Base-by-base conservation (phyloP, 2,113 vertebrate genomes). In the Corythoichthys intestinalis region DNA sequence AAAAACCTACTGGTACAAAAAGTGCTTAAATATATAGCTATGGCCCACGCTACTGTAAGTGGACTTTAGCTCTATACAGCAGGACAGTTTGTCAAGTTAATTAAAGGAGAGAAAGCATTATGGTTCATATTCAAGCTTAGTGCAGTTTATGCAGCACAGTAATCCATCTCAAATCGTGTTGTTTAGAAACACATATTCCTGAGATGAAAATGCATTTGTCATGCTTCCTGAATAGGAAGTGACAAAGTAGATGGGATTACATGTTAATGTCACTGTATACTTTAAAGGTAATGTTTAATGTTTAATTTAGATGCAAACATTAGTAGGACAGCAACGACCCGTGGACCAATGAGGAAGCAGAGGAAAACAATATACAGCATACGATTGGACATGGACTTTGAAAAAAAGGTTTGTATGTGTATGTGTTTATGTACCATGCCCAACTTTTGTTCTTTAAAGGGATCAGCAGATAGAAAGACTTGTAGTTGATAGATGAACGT, bases 221-320 rank as follows among this genome's bases (percentile, higher is more conserved):
- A 54, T 52, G 66, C n/a, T 59, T 59, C 66, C 60, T 66, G 71
- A 44, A 52, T 63, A 1, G 13, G 37, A 68, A 65, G 59, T 65
- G 76, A 81, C 73, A 64, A 77, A 86, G 80, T 67, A 46, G 39
- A 60, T 74, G 34, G 70, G 76, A 83, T 84, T 69, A 75, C 54
- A 44, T 78, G 76, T 83, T 62, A 76, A 83, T 86, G 74, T 64
- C 52, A 14, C 59, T 78, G 85, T 82, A 75, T 79, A 72, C 63
- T 61, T 57, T 62, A 54, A 67, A 72, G 53, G 65, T 28, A 28
- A 28, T 28, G 20, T 65, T 69, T 61, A 69, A 53, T 47, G 56
- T 78, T 52, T 74, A 81, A 83, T 87, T 79, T 46, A 66, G 66
- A 66, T 34, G 76, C 80, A 87, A 83, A 84, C 71, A 78, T 83